A percentile compares a stretch with the other conserved stretches of the same genome.
Conservation (phyloP, 2,797 vertebrate genomes). For the Zenarchopterus dispar region DNA sequence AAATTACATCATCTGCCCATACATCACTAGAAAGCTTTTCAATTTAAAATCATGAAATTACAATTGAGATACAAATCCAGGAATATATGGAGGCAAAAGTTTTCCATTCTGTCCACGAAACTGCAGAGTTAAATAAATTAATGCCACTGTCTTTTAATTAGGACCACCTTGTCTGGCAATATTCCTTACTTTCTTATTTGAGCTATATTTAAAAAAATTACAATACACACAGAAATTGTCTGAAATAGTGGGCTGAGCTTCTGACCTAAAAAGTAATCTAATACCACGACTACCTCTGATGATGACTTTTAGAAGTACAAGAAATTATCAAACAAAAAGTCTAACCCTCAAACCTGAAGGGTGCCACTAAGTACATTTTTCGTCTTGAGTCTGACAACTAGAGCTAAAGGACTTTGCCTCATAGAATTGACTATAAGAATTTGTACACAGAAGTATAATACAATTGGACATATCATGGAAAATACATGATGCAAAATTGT, state of each 20-base stretch:
- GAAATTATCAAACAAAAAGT: background rate
- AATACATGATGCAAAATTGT: constrained; percentile 36
- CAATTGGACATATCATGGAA: no score
- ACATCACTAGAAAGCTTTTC: background rate
- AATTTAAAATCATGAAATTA: no score
- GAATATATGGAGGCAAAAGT: no score
- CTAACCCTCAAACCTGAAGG: constrained; percentile 4
- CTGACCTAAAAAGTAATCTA: background rate
- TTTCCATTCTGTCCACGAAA: no score
- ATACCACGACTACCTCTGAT: background rate
- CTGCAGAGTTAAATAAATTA: no score
- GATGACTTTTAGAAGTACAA: constrained; percentile 9
- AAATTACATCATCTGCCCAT: background rate
- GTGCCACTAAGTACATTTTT: constrained; percentile 3
- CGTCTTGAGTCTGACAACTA: constrained; percentile 35
- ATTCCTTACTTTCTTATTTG: no score
- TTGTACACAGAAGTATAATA: constrained; percentile 32
- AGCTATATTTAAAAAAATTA: no score
- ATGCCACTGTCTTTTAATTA: no score
- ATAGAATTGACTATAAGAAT: constrained; percentile 22
- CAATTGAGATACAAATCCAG: no score
- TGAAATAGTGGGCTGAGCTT: background rate
- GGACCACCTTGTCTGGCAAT: no score
- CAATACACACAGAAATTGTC: background rate
- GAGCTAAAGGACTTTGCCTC: constrained; percentile 28